These are phyloP conservation scores for Pachliopta kotzebuea DNA, from an alignment of 2,888 invertebrate species.

Conservation along the genomic window DNA sequence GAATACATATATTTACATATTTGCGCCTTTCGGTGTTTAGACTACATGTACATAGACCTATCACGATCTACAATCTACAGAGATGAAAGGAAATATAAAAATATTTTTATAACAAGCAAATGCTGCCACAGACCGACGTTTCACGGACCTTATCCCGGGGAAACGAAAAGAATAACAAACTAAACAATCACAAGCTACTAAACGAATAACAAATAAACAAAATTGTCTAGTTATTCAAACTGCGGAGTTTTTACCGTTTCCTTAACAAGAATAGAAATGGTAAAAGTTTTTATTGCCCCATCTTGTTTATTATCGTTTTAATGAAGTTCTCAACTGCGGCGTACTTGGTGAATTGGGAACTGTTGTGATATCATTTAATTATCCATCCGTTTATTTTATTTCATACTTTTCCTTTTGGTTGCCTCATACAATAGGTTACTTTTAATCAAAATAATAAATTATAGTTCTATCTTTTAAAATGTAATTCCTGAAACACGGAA, in stretches of 20 bases:
- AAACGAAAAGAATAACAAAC: constrained; percentile 24
- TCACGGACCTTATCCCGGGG: not conserved
- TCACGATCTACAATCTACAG: not conserved
- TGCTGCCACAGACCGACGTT: constrained; percentile 4
- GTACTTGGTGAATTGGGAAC: constrained; percentile 10
- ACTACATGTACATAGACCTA: not conserved
- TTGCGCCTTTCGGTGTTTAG: not conserved
- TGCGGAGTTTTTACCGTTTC: constrained; percentile 16
- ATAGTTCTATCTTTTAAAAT: not conserved
- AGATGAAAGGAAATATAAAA: constrained; percentile 3
- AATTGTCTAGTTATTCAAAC: constrained; percentile 27
- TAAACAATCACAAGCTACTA: constrained; percentile 15
- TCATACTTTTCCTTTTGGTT: not conserved
- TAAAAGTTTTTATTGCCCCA: constrained; percentile 28
- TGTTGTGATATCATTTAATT: constrained; percentile 20
- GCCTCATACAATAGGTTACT: not conserved
- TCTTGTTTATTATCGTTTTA: constrained; percentile 28
- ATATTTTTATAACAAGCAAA: constrained; percentile 5
- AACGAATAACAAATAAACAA: constrained; percentile 26
- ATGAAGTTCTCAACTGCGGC: constrained; percentile 22
- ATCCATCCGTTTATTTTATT: constrained; percentile 4
- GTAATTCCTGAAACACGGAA: not conserved
- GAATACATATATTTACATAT: not conserved
- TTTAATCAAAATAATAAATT: not conserved
- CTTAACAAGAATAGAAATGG: constrained; percentile 27